Conservation (phyloP, 2,888 invertebrate genomes). For the Ectobius pallidus region DNA sequence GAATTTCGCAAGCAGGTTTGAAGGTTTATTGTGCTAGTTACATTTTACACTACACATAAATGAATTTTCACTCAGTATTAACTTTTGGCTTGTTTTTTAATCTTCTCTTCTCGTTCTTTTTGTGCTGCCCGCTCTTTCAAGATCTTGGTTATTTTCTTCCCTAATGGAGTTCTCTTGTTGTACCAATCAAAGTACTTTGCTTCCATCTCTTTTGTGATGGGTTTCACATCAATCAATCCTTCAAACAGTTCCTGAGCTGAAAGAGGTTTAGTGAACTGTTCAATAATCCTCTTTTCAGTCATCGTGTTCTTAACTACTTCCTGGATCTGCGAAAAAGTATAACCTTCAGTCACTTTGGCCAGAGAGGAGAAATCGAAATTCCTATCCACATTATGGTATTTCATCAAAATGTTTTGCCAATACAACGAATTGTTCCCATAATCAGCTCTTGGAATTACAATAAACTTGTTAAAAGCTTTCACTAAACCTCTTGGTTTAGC, state of each 20-base stretch:
- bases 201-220: constrained; percentile 56
- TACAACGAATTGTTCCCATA: constrained; percentile 61
- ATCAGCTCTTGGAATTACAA: constrained; percentile 37
- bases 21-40: too few relatives aligned
- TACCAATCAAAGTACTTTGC: constrained; percentile 61
- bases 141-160: constrained; percentile 52
- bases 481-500: constrained; percentile 58
- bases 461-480: constrained; percentile 64
- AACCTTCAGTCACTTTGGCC: constrained; percentile 61
- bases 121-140: constrained; percentile 53
- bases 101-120: constrained; percentile 54
- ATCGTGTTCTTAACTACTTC: constrained; percentile 57
- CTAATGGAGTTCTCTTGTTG: constrained; percentile 45
- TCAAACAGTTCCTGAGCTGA: constrained; percentile 59
- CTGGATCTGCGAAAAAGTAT: constrained; percentile 57
- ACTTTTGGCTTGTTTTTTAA: too few relatives aligned
- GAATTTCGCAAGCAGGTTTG: too few relatives aligned
- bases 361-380: constrained; percentile 64
- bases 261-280: constrained; percentile 61
- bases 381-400: constrained; percentile 63
- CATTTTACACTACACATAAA: too few relatives aligned
- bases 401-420: constrained; percentile 63
- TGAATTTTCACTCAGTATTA: too few relatives aligned
- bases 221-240: constrained; percentile 54
- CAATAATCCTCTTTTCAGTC: constrained; percentile 58